Evolutionary conservation across 2,113 vertebrate species (phyloP).

Genomic region (Nothobranchius kuhntae): DNA sequence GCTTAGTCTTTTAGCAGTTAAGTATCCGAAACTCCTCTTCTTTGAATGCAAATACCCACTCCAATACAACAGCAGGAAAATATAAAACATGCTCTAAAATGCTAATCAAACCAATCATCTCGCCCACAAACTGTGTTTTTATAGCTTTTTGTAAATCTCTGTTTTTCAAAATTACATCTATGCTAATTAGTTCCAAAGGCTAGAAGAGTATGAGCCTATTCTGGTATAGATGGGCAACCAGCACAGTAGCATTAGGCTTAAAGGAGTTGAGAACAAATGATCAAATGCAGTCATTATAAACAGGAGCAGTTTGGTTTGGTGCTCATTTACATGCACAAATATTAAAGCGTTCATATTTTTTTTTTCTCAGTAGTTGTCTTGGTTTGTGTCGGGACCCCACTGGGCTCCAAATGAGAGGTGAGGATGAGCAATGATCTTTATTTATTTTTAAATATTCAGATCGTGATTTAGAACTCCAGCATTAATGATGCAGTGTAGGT

Average conservation of each 20-base stretch:
- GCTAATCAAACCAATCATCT: background rate
- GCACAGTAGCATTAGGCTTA: slow-evolving; percentile 29
- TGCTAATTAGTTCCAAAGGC: slow-evolving; percentile 43
- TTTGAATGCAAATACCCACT: too few relatives aligned
- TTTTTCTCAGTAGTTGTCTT: background rate
- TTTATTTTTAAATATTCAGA: too few relatives aligned
- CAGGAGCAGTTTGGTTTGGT: background rate
- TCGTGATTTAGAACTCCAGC: too few relatives aligned
- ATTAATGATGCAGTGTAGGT: too few relatives aligned
- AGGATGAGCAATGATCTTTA: background rate
- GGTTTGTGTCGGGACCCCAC: background rate
- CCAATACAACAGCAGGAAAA: background rate
- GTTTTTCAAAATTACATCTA: background rate
- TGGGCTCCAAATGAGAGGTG: background rate
- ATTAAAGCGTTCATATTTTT: background rate
- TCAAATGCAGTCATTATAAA: background rate
- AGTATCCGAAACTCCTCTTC: too few relatives aligned
- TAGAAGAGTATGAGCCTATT: slow-evolving; percentile 22
- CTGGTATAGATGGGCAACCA: slow-evolving; percentile 15
- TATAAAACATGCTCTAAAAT: slow-evolving; percentile 9
- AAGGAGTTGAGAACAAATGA: slow-evolving; percentile 3
- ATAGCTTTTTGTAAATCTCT: slow-evolving; percentile 36
- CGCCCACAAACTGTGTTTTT: slow-evolving; percentile 15
- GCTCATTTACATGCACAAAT: background rate
- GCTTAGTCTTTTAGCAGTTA: too few relatives aligned